Evolutionary conservation across 2,888 invertebrate genomes (phyloP), one percentile per base, ranked within the genome.

Genomic region (Chloroclysta siterata): DNA sequence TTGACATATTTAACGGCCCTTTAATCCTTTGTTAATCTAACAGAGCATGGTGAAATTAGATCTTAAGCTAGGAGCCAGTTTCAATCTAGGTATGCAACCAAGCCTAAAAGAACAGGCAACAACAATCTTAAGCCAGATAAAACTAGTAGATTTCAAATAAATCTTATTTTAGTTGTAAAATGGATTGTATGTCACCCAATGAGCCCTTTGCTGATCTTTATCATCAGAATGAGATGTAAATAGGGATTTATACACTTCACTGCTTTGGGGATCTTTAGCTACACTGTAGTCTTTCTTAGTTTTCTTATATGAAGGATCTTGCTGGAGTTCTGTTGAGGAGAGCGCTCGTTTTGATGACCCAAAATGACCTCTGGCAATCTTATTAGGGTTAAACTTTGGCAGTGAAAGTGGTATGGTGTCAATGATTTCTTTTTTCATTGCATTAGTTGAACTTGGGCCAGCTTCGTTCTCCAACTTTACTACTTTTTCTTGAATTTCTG

Each of bases 131-230:
- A 1, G 22, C 22, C 3, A 14, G 4, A 7, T 44, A 44, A 14
- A 14, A 44, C 15, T 14, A 44, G 44, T 15, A 44, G 8, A 14
- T 8, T 41, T n/a, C n/a, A 13, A 13, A 41, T 13, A 15, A 44
- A 15, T 44, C 8, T 90, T 96, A 90, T 57, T 58, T 60, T 14
- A 72, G 55, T 97, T 97, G 84, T 97, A 98, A 87, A 97, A 97
- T 54, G 99, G 99, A 94, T 99, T 99, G 79, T 98, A 99, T 0
- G 99, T 99, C 60, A 99, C 96, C 99, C 99, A 99, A 84, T 99
- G 99, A 1, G 98, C 98, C 74, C 97, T 95, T 50, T 95, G 94
- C 84, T 99, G 98, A 57, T 96, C 95, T 76, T 97, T 94, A 60
- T 99, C 99, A 59, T 95, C 96, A 78, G 96, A 95, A 81, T 98